These are phyloP conservation scores for Lacanobia wlatinum DNA, from an alignment of 2,888 invertebrate species.

Conservation along the genomic window DNA sequence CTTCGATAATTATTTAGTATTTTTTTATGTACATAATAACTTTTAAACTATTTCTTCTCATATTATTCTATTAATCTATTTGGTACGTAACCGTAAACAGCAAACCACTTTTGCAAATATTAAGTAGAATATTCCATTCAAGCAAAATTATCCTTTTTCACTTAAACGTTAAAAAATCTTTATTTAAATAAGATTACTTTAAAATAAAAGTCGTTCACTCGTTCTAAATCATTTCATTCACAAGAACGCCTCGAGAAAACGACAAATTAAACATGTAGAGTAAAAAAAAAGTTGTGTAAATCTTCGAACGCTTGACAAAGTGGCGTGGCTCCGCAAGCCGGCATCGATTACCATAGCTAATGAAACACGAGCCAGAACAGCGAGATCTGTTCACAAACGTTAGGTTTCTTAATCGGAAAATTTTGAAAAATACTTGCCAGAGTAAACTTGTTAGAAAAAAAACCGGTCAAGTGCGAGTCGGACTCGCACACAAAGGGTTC, in stretches of 20 bases:
- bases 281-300: constrained; percentile 18
- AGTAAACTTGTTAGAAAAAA: no score
- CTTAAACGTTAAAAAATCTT: neutral
- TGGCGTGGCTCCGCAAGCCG: constrained; percentile 20
- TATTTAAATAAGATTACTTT: neutral
- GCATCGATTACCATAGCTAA: constrained; percentile 44
- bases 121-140: neutral
- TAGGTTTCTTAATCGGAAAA: neutral
- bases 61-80: neutral
- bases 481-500: no score
- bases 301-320: constrained; percentile 18
- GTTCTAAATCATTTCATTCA: constrained; percentile 4
- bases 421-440: no score
- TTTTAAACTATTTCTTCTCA: neutral
- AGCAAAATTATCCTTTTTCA: neutral
- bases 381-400: constrained; percentile 37
- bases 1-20: neutral
- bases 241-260: neutral
- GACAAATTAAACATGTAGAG: constrained; percentile 16
- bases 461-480: no score
- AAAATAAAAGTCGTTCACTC: neutral
- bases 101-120: neutral
- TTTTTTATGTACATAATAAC: neutral
- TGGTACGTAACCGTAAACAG: neutral
- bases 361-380: constrained; percentile 46